Percentiles rank a stretch among this genome's conserved stretches.
Conservation (phyloP, 2,797 vertebrate genomes). For the Parauchenoglanis ngamensis region DNA sequence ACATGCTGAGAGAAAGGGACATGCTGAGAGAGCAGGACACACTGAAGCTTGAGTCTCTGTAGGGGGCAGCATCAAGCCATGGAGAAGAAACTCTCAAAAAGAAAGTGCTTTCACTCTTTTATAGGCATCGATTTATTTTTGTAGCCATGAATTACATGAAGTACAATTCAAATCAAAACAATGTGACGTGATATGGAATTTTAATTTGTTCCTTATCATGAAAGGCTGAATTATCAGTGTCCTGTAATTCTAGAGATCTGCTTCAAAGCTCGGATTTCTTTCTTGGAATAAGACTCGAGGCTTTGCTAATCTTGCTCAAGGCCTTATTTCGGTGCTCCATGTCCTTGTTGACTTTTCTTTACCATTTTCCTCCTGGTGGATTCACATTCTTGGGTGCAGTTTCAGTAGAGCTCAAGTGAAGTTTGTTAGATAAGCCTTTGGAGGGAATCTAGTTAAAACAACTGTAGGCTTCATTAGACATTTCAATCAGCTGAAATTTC, state of each 20-base stretch:
- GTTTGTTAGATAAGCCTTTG: background rate
- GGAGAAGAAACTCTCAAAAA: constrained; percentile 46
- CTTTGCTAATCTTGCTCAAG: background rate
- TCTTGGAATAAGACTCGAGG: background rate
- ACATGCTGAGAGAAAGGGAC: constrained; percentile 27
- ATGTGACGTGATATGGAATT: constrained; percentile 14
- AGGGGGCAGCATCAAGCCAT: constrained; percentile 79
- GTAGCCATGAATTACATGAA: constrained; percentile 28
- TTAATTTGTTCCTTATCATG: constrained; percentile 40
- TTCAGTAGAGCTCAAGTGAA: background rate
- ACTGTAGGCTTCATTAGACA: background rate
- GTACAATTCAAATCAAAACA: constrained; percentile 36
- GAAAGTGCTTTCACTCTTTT: constrained; percentile 33
- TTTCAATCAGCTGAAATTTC: background rate
- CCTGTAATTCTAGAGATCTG: constrained; percentile 3
- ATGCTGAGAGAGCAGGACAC: constrained; percentile 7
- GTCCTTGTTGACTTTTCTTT: constrained; percentile 3
- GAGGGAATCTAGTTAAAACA: background rate
- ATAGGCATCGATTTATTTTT: constrained; percentile 23
- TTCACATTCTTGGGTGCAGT: background rate
- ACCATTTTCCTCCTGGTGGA: background rate
- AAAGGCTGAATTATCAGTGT: constrained; percentile 30
- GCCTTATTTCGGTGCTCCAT: background rate
- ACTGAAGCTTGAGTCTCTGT: constrained; percentile 64
- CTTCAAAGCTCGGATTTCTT: background rate